Conservation (phyloP, 2,113 vertebrate species). For the Eurystomus gularis region DNA sequence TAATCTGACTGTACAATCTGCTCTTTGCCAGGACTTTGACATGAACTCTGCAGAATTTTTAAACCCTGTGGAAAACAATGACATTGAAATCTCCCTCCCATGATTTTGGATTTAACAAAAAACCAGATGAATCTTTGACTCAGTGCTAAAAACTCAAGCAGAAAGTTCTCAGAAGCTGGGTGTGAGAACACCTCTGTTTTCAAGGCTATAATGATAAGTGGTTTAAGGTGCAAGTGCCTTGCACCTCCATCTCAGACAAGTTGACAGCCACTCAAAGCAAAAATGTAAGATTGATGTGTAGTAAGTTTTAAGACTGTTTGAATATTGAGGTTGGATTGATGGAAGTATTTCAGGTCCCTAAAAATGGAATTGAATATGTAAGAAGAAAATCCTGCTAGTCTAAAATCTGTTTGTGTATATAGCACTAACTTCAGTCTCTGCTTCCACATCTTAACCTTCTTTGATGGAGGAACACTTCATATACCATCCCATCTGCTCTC, state of each 20-base stretch:
- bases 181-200: neutral
- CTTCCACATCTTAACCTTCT: neutral
- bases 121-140: neutral
- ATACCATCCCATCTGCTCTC: neutral
- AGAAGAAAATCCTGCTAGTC: neutral
- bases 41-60: neutral
- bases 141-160: neutral
- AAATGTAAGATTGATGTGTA: neutral
- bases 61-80: neutral
- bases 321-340: neutral
- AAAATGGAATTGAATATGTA: neutral
- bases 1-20: neutral
- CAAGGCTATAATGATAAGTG: neutral
- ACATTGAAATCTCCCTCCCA: neutral
- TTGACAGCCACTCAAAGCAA: neutral
- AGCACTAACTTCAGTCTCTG: neutral
- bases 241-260: neutral
- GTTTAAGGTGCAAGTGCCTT: neutral
- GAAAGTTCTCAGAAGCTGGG: neutral
- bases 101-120: neutral
- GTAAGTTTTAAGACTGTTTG: neutral
- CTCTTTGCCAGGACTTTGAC: neutral
- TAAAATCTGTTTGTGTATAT: neutral
- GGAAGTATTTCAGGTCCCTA: neutral
- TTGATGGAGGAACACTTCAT: neutral